Evolutionary conservation across 2,113 vertebrate genomes (phyloP).

Genomic region (Pseudorectes ferrugineus): DNA sequence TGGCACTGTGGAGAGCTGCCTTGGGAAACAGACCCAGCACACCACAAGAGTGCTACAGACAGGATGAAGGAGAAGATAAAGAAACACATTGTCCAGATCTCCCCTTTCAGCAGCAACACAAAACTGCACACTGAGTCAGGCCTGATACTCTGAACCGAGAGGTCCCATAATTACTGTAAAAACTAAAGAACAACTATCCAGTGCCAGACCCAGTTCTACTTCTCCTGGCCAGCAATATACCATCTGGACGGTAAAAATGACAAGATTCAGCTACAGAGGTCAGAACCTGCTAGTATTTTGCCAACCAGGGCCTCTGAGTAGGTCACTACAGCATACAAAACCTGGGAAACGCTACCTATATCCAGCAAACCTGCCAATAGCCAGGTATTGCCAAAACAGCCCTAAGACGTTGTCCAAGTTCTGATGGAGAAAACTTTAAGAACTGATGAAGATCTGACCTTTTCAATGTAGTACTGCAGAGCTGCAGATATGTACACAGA

Average conservation of each 20-base stretch:
- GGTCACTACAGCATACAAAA: background rate
- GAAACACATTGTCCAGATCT: background rate
- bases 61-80: background rate
- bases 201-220: background rate
- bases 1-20: background rate
- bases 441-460: background rate
- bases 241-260: background rate
- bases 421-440: background rate
- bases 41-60: background rate
- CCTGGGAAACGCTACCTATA: background rate
- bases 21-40: background rate
- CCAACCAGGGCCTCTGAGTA: background rate
- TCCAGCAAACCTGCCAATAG: background rate
- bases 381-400: background rate
- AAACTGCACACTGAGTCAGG: background rate
- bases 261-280: background rate
- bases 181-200: background rate
- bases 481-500: background rate
- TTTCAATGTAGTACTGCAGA: background rate
- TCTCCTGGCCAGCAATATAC: background rate
- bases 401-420: background rate
- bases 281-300: background rate
- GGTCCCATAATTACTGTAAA: background rate
- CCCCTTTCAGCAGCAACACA: background rate
- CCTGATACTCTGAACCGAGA: background rate